Conservation (phyloP, 2,113 vertebrate genomes). For the Smithornis capensis region DNA sequence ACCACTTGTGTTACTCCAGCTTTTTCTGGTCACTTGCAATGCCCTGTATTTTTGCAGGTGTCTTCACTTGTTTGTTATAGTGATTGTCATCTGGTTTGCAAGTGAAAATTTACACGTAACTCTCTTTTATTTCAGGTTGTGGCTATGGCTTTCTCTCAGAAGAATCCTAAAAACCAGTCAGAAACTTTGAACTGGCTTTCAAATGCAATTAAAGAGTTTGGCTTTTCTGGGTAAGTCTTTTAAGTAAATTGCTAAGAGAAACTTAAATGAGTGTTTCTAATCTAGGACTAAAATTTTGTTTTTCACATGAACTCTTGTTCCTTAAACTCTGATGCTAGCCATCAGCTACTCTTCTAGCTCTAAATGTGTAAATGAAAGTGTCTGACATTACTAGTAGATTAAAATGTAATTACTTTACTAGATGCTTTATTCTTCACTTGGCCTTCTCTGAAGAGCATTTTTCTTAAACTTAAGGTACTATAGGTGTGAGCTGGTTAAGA, state of each 20-base stretch:
- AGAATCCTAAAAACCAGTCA: conserved; percentile 98
- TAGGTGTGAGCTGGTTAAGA: background rate
- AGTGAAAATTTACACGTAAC: background rate
- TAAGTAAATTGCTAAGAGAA: background rate
- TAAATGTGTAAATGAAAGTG: background rate
- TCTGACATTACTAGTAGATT: background rate
- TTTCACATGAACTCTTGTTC: background rate
- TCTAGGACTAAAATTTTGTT: background rate
- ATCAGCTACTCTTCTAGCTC: background rate
- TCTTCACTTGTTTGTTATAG: background rate
- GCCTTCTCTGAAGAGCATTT: background rate
- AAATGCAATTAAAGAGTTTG: conserved; percentile 98
- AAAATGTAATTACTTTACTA: background rate
- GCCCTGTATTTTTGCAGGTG: background rate
- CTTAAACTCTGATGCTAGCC: background rate
- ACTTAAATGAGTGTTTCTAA: background rate
- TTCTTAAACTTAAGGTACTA: background rate
- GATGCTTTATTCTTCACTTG: background rate
- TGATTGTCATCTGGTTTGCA: background rate
- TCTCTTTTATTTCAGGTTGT: conserved; percentile 80
- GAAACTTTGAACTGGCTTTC: conserved; percentile 95
- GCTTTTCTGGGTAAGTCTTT: conserved; percentile 88
- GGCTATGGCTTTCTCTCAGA: conserved; percentile 91
- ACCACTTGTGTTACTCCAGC: background rate
- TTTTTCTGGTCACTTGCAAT: background rate